Conservation (phyloP, 2,113 vertebrate species). For the Apteryx mantelli region DNA sequence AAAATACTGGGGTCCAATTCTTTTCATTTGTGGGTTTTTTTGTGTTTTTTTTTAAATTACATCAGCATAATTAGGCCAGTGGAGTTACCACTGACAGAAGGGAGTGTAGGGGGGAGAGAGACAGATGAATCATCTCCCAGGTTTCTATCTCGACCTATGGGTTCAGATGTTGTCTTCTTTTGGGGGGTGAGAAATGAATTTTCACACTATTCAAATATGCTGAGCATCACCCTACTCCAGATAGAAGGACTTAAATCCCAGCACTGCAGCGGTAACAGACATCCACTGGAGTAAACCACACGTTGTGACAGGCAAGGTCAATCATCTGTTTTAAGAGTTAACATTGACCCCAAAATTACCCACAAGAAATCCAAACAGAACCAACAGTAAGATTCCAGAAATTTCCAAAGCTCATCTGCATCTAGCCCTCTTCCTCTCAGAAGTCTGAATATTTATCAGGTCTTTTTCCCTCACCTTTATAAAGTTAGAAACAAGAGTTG, state of each 20-base stretch:
- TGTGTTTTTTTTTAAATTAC: neutral
- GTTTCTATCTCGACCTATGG: neutral
- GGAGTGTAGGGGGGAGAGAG: no score
- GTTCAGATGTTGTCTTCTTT: neutral
- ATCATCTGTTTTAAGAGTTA: neutral
- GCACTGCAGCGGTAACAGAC: neutral
- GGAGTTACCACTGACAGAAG: neutral
- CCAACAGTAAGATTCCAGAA: neutral
- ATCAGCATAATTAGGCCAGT: neutral
- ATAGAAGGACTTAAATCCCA: neutral
- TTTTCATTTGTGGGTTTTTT: neutral
- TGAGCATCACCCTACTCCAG: neutral
- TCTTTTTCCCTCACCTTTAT: neutral
- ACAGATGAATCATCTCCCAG: neutral
- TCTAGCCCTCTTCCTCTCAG: neutral
- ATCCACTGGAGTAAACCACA: neutral
- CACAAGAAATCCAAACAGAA: neutral
- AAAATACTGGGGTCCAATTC: neutral
- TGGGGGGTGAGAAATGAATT: neutral
- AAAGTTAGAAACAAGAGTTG: neutral
- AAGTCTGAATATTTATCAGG: neutral
- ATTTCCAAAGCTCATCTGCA: neutral
- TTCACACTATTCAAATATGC: neutral
- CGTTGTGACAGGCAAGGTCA: neutral
- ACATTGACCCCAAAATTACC: neutral